Conservation (phyloP, 37 sponge, comb jelly and placozoan species). For the Sycon ciliatum region DNA sequence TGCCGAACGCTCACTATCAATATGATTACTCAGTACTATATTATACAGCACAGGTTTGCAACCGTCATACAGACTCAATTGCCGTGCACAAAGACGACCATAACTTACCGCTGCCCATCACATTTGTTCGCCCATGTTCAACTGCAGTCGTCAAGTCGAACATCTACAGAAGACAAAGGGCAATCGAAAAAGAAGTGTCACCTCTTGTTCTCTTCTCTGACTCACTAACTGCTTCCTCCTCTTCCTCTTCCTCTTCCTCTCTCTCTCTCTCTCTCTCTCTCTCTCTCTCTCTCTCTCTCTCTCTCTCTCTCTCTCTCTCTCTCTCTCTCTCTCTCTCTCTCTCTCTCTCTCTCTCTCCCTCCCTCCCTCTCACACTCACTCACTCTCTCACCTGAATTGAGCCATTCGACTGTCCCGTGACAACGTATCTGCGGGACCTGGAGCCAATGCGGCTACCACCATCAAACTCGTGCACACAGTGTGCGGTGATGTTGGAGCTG, state of each 20-base stretch:
- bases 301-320: neutral
- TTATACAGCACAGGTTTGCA: too few relatives aligned
- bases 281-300: neutral
- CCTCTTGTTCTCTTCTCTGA: conserved; percentile 10
- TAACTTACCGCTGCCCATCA: too few relatives aligned
- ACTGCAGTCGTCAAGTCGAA: too few relatives aligned
- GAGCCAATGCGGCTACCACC: conserved; percentile 69
- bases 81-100: too few relatives aligned
- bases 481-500: conserved; percentile 69
- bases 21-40: too few relatives aligned
- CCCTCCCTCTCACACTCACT: conserved; percentile 1
- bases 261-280: conserved; percentile 11
- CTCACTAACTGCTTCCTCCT: neutral
- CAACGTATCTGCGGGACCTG: conserved; percentile 69
- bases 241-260: neutral
- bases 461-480: conserved; percentile 94
- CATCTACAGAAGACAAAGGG: too few relatives aligned
- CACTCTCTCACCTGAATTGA: conserved; percentile 58
- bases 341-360: neutral
- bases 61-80: too few relatives aligned
- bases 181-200: too few relatives aligned
- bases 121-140: too few relatives aligned
- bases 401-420: conserved; percentile 87
- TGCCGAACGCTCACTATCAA: too few relatives aligned
- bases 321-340: neutral